Evolutionary conservation across 2,113 vertebrate species (phyloP).

Genomic region (Parotia lawesii): DNA sequence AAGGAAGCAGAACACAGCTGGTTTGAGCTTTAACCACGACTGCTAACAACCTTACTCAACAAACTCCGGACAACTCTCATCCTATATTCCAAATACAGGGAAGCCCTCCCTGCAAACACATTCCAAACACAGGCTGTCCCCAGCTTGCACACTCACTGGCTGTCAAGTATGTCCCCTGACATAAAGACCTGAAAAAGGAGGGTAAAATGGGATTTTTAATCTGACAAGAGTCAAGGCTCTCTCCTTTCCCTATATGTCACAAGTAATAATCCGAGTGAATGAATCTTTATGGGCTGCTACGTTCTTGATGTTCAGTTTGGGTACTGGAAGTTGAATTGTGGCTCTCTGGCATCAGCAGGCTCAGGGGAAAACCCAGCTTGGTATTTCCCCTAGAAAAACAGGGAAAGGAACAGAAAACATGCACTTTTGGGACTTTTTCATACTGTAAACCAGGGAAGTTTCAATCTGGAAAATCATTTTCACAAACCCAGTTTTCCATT

Average conservation of each 20-base stretch:
- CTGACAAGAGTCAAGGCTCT: not conserved
- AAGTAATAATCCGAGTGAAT: not conserved
- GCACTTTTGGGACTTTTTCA: not conserved
- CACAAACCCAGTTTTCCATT: not conserved
- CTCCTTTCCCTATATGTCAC: not conserved
- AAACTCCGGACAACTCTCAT: not conserved
- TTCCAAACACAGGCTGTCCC: not conserved
- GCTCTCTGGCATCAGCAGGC: not conserved
- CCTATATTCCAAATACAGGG: fast-evolving
- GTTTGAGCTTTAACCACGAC: not conserved
- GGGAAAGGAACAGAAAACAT: not conserved
- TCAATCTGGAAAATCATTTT: not conserved
- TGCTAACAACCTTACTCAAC: too few species aligned
- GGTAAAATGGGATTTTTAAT: not conserved
- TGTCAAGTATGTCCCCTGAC: not conserved
- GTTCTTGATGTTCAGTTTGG: not conserved
- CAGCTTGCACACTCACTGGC: not conserved
- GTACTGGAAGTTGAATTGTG: not conserved
- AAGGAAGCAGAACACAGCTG: not conserved
- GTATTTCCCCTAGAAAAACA: not conserved
- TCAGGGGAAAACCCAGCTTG: not conserved
- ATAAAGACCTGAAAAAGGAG: not conserved
- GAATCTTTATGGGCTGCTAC: not conserved
- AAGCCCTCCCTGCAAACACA: not conserved
- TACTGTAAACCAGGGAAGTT: not conserved